Percentiles rank a stretch among this genome's conserved stretches.
Evolutionary conservation across 23 tunicate species (phyloP).

Genomic region (Clavelina lepadiformis): DNA sequence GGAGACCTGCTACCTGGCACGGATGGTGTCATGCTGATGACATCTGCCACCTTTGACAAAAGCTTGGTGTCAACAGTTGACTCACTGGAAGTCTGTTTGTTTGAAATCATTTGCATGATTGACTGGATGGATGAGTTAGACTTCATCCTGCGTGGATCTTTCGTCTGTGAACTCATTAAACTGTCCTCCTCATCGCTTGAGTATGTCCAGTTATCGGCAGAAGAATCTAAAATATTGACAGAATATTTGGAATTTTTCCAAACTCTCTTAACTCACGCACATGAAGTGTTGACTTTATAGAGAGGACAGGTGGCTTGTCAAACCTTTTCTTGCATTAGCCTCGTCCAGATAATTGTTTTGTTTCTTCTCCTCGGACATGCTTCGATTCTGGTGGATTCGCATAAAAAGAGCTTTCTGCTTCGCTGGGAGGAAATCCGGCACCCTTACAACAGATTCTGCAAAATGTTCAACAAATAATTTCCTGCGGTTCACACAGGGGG

Average conservation of each 20-base stretch:
- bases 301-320: too few relatives aligned
- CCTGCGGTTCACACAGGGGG: too few relatives aligned
- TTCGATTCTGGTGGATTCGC: constrained; percentile 69
- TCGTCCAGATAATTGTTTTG: constrained; percentile 2
- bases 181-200: constrained; percentile 89
- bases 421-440: constrained; percentile 75
- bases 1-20: constrained; percentile 9
- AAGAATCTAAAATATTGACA: constrained; percentile 4
- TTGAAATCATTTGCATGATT: constrained; percentile 69
- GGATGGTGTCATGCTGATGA: constrained; percentile 40
- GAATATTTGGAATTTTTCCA: too few relatives aligned
- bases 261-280: too few relatives aligned
- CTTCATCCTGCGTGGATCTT: neutral
- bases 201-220: constrained; percentile 65
- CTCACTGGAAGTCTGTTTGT: constrained; percentile 21
- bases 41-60: constrained; percentile 76
- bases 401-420: constrained; percentile 84
- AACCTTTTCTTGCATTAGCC: constrained; percentile 1
- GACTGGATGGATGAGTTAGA: constrained; percentile 59
- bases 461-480: too few relatives aligned
- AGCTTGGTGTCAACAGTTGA: constrained; percentile 52
- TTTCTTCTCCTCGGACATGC: constrained; percentile 7
- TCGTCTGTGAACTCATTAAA: neutral
- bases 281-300: neutral
- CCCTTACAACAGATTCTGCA: constrained; percentile 17